Conservation (phyloP, 2,888 invertebrate species). For the Himalopsyche japonica region DNA sequence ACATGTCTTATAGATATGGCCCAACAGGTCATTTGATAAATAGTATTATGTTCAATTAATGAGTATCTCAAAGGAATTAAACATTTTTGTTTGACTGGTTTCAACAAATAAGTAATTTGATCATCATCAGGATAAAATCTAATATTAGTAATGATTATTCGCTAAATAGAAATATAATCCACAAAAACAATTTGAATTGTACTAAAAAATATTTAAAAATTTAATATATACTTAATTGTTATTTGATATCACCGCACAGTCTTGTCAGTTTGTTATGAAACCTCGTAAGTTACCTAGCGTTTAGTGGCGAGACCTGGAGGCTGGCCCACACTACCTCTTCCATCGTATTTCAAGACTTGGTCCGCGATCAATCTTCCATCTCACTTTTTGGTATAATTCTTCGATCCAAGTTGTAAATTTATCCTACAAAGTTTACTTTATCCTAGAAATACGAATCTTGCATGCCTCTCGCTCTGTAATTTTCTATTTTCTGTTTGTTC, state of each 20-base stretch:
- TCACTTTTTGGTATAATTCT: not conserved
- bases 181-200: too few relatives aligned
- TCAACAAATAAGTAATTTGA: too few relatives aligned
- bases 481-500: not conserved
- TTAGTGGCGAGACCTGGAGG: not conserved
- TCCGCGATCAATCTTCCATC: not conserved
- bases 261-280: not conserved
- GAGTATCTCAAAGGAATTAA: too few relatives aligned
- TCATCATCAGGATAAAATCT: not conserved
- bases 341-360: not conserved
- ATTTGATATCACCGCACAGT: not conserved
- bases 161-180: too few relatives aligned
- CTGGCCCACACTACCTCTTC: conserved; percentile 1
- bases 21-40: too few relatives aligned
- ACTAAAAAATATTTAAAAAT: too few relatives aligned
- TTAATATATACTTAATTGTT: not conserved
- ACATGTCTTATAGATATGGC: too few relatives aligned
- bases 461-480: not conserved
- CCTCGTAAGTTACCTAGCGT: not conserved
- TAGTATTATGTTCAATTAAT: too few relatives aligned
- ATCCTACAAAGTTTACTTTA: not conserved
- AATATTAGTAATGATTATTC: not conserved
- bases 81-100: too few relatives aligned
- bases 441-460: not conserved
- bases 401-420: not conserved